Evolutionary conservation across 2,797 vertebrate genomes (phyloP).

Genomic region (Lepidocolaptes lacrymiger): DNA sequence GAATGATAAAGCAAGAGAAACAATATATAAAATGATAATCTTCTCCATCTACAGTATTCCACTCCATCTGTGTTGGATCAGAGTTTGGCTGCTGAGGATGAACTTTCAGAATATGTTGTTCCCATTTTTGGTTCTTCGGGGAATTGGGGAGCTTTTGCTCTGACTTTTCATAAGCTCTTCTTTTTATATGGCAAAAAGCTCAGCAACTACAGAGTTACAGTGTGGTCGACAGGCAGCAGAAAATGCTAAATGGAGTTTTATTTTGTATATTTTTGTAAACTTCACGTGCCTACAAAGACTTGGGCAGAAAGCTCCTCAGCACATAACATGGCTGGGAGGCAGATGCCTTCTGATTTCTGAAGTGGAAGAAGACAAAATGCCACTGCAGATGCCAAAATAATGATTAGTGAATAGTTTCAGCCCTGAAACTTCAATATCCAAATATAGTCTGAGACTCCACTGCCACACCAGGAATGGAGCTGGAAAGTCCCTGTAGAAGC

Average conservation of each 20-base stretch:
- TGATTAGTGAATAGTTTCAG: not conserved
- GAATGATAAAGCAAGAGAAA: constrained; percentile 43
- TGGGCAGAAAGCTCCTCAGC: not conserved
- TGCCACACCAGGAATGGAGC: not conserved
- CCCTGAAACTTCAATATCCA: not conserved
- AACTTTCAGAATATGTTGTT: constrained; percentile 45
- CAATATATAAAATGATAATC: constrained; percentile 1
- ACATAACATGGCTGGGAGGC: not conserved
- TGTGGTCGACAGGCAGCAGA: not conserved
- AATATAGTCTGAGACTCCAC: not conserved
- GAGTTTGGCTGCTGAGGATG: constrained; percentile 55
- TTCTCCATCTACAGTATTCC: constrained; percentile 5
- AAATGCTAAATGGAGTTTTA: not conserved
- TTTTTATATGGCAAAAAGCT: not conserved
- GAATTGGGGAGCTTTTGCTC: constrained; percentile 11
- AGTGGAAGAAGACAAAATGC: not conserved
- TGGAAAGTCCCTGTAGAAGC: not conserved
- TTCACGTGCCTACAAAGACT: not conserved
- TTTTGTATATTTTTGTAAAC: not conserved
- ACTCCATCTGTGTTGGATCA: constrained; percentile 63
- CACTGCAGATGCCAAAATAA: not conserved
- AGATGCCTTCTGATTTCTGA: not conserved
- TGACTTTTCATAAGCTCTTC: not conserved
- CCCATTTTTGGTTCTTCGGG: constrained; percentile 29
- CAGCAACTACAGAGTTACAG: not conserved